Evolutionary conservation across 2,888 invertebrate genomes (phyloP).

Genomic region (Biston betularia): DNA sequence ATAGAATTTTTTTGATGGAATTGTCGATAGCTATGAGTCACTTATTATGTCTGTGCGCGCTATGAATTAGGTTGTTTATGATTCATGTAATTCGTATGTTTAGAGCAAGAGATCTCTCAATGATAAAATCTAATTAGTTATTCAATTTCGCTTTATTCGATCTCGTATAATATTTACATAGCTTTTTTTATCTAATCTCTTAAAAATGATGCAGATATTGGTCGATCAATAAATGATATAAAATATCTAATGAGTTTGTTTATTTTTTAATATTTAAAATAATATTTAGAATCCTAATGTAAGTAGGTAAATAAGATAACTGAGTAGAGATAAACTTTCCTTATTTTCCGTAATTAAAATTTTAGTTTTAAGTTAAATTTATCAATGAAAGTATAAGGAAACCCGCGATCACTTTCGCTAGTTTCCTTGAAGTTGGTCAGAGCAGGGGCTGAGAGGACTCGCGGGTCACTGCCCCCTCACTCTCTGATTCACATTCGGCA

Average conservation of each 20-base stretch:
- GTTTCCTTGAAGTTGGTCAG: slow-evolving; percentile 51
- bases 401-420: slow-evolving; percentile 58
- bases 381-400: slow-evolving; percentile 44
- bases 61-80: neutral
- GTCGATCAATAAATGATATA: slow-evolving; percentile 4
- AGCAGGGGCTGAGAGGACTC: slow-evolving; percentile 50
- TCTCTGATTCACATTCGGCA: slow-evolving; percentile 58
- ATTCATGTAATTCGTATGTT: neutral
- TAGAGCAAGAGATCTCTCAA: neutral
- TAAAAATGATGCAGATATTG: neutral
- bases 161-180: neutral
- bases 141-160: neutral
- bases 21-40: slow-evolving; percentile 14
- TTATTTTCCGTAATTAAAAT: neutral
- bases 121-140: neutral
- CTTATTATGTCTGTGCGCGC: neutral
- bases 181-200: neutral
- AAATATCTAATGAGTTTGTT: neutral
- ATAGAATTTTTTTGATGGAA: slow-evolving; percentile 14
- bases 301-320: no score
- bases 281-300: no score
- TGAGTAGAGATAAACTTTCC: neutral
- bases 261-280: no score
- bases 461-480: slow-evolving; percentile 53
- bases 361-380: no score